A percentile compares a stretch with the other conserved stretches of the same genome.
These are phyloP conservation scores for Coenonympha arcania DNA, from an alignment of 2,888 invertebrate genomes.

Conservation along the genomic window DNA sequence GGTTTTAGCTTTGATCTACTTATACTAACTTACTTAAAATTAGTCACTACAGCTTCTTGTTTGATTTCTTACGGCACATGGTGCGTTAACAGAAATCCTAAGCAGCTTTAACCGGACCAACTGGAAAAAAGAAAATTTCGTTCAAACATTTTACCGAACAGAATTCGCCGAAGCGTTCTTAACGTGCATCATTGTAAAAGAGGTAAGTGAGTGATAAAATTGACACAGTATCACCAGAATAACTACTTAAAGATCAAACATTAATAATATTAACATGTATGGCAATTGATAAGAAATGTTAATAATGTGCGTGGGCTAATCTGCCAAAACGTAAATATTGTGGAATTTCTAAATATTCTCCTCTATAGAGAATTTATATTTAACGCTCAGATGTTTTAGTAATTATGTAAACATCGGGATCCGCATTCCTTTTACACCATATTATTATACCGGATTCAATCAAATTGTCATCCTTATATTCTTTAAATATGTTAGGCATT, in stretches of 20 bases:
- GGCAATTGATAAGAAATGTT: too few species aligned
- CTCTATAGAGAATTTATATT: not conserved
- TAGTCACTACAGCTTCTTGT: constrained; percentile 16
- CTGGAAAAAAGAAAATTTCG: constrained; percentile 27
- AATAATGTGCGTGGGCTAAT: too few species aligned
- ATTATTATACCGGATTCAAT: constrained; percentile 30
- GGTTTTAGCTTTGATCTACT: constrained; percentile 24
- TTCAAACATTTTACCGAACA: not conserved
- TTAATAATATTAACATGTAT: too few species aligned
- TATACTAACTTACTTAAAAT: constrained; percentile 21
- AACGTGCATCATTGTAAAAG: too few species aligned
- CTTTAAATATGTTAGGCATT: too few species aligned
- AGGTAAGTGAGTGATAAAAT: too few species aligned
- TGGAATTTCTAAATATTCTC: too few species aligned
- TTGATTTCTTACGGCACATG: constrained; percentile 28
- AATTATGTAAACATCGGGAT: constrained; percentile 14
- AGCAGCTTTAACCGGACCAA: constrained; percentile 34
- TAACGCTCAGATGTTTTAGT: not conserved
- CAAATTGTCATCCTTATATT: constrained; percentile 16
- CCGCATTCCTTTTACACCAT: constrained; percentile 30
- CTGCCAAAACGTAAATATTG: too few species aligned
- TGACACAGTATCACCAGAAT: too few species aligned
- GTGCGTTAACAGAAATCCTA: constrained; percentile 29
- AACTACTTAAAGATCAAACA: too few species aligned
- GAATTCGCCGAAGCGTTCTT: too few species aligned